Percentiles rank a stretch among this genome's conserved stretches.
phyloP scores from a whole-genome alignment of 37 sponge, comb jelly and placozoan genomes.

The Spongilla lacustris region DNA sequence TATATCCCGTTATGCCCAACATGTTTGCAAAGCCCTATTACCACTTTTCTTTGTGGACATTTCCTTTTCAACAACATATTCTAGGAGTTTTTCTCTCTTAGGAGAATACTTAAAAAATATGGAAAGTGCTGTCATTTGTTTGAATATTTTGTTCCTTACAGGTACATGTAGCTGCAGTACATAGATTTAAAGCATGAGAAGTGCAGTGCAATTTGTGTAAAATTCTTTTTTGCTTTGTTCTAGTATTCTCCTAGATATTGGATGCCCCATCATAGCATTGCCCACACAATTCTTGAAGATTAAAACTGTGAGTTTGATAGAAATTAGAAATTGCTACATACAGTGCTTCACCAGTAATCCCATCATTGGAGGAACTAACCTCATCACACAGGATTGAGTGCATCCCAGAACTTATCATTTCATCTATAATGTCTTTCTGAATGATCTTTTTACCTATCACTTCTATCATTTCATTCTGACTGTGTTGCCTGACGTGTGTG shows the following conservation, averaged over 20 bases:
- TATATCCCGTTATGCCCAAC: not conserved
- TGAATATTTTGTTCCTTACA: not conserved
- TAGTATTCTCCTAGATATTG: not conserved
- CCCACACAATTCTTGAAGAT: conserved; percentile 4
- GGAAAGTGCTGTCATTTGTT: not conserved
- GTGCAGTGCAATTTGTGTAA: not conserved
- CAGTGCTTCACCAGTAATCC: conserved; percentile 29
- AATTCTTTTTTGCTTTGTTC: not conserved
- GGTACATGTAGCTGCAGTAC: not conserved
- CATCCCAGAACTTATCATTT: conserved; percentile 27
- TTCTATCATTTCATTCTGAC: conserved; percentile 63
- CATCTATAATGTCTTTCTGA: conserved; percentile 15
- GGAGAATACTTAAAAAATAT: not conserved
- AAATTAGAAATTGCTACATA: conserved; percentile 12
- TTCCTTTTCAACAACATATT: not conserved
- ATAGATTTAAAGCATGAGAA: not conserved
- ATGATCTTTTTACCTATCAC: conserved; percentile 33
- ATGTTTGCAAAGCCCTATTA: not conserved
- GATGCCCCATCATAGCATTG: conserved; percentile 22
- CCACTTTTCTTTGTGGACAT: not conserved
- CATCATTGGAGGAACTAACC: conserved; percentile 29
- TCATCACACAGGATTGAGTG: conserved; percentile 69
- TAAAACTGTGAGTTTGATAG: not conserved
- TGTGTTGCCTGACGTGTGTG: not conserved
- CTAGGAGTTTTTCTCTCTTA: not conserved